Evolutionary conservation across 2,797 vertebrate species (phyloP).

Genomic region (Anableps anableps): DNA sequence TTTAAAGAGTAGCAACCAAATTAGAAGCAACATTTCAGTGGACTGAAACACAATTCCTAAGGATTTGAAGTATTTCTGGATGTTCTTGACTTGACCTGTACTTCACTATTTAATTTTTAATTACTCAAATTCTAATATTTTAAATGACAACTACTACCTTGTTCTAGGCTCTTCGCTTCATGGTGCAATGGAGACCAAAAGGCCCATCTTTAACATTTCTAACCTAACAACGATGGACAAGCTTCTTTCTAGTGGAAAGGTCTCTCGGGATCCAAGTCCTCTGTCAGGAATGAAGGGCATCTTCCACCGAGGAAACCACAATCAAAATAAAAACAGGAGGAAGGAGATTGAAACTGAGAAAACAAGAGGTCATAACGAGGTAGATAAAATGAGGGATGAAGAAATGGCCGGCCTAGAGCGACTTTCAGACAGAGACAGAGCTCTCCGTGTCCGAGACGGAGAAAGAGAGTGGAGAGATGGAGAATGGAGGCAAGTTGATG

Average conservation of each 20-base stretch:
- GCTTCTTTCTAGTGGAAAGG: slow-evolving; percentile 67
- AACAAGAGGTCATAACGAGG: slow-evolving; percentile 61
- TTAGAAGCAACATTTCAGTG: neutral
- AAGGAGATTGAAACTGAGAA: slow-evolving; percentile 60
- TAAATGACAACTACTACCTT: slow-evolving; percentile 35
- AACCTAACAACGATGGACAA: slow-evolving; percentile 69
- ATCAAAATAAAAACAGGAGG: slow-evolving; percentile 55
- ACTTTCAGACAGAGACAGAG: slow-evolving; percentile 51
- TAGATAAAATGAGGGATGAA: slow-evolving; percentile 48
- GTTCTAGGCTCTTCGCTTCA: slow-evolving; percentile 71
- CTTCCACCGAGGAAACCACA: slow-evolving; percentile 58
- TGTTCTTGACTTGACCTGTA: slow-evolving; percentile 1
- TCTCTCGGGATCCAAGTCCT: slow-evolving; percentile 69
- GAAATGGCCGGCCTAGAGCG: slow-evolving; percentile 51
- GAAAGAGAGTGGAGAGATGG: slow-evolving; percentile 64
- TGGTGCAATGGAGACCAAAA: slow-evolving; percentile 80
- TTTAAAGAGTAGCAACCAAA: neutral
- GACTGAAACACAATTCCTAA: neutral
- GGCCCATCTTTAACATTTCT: slow-evolving; percentile 60
- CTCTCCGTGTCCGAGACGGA: slow-evolving; percentile 49
- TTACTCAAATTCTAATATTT: slow-evolving; percentile 7
- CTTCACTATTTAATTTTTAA: neutral
- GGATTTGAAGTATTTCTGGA: neutral
- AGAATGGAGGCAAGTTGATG: slow-evolving; percentile 51
- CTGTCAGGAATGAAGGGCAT: slow-evolving; percentile 55